Conservation (phyloP, 2,888 invertebrate species). For the Brachynemurus nebulosus region DNA sequence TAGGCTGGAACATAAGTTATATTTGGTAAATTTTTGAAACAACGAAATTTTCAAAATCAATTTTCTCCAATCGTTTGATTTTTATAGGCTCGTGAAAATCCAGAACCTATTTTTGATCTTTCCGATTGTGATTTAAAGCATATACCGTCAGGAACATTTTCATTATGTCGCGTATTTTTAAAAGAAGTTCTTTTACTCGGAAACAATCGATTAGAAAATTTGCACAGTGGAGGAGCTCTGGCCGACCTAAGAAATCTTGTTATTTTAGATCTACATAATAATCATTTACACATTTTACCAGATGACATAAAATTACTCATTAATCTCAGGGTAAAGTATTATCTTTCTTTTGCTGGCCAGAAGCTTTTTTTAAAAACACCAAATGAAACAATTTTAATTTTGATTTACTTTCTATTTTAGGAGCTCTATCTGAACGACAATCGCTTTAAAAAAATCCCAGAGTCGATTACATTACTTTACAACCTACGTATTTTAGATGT, state of each 20-base stretch:
- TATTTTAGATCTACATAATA: slow-evolving; percentile 50
- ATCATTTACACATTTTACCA: slow-evolving; percentile 48
- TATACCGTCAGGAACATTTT: slow-evolving; percentile 65
- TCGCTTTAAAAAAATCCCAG: slow-evolving; percentile 52
- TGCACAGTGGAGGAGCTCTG: slow-evolving; percentile 57
- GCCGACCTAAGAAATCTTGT: slow-evolving; percentile 52
- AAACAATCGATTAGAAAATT: slow-evolving; percentile 51
- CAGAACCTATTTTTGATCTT: slow-evolving; percentile 67
- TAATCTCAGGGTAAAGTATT: slow-evolving; percentile 44
- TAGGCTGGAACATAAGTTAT: slow-evolving; percentile 43
- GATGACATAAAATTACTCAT: slow-evolving; percentile 48
- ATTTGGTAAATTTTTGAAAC: slow-evolving; percentile 32
- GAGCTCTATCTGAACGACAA: slow-evolving; percentile 64
- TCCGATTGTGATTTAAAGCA: slow-evolving; percentile 60
- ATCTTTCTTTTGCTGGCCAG: slow-evolving; percentile 7
- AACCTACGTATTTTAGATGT: slow-evolving; percentile 53
- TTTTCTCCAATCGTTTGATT: slow-evolving; percentile 8
- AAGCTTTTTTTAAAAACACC: slow-evolving; percentile 4
- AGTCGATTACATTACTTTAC: slow-evolving; percentile 46
- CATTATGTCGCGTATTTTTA: slow-evolving; percentile 66
- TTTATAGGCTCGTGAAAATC: slow-evolving; percentile 55
- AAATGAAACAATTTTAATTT: slow-evolving; percentile 13
- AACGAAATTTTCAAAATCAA: slow-evolving; percentile 3
- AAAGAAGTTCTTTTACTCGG: slow-evolving; percentile 55
- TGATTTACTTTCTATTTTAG: slow-evolving; percentile 29